A percentile compares a stretch with the other conserved stretches of the same genome.
Conservation (phyloP, 2,888 invertebrate species). For the Brassicogethes aeneus region DNA sequence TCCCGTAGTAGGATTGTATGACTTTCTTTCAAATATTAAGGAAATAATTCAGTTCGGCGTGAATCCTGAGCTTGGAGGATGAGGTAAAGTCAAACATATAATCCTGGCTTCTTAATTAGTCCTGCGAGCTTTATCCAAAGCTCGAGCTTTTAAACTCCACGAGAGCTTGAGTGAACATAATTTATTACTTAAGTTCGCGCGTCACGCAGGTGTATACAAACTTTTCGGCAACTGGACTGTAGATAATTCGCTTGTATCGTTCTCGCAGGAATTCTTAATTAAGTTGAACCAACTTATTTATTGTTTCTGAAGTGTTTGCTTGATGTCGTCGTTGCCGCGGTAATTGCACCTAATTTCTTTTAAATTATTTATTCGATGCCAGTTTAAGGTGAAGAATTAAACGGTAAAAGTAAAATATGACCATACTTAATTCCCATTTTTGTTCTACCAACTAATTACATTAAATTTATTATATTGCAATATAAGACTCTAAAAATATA, state of each 20-base stretch:
- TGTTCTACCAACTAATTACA: too few relatives aligned
- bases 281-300: neutral
- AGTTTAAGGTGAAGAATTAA: too few relatives aligned
- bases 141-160: conserved; percentile 14
- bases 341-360: neutral
- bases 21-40: conserved; percentile 19
- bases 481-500: too few relatives aligned
- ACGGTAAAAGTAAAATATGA: too few relatives aligned
- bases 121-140: conserved; percentile 15
- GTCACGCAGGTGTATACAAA: conserved; percentile 1
- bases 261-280: neutral
- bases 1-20: conserved; percentile 13
- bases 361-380: conserved; percentile 1
- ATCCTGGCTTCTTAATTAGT: conserved; percentile 19
- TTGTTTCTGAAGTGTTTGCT: neutral
- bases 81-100: too few relatives aligned
- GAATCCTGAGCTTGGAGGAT: conserved; percentile 16
- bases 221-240: neutral
- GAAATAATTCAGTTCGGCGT: conserved; percentile 17
- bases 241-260: neutral
- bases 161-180: conserved; percentile 13
- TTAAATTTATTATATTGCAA: too few relatives aligned
- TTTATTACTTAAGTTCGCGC: conserved; percentile 10
- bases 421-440: too few relatives aligned
- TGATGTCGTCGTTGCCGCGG: neutral